These are phyloP conservation scores for Nectonema munidae DNA, from an alignment of 2,888 invertebrate species.

Conservation along the genomic window DNA sequence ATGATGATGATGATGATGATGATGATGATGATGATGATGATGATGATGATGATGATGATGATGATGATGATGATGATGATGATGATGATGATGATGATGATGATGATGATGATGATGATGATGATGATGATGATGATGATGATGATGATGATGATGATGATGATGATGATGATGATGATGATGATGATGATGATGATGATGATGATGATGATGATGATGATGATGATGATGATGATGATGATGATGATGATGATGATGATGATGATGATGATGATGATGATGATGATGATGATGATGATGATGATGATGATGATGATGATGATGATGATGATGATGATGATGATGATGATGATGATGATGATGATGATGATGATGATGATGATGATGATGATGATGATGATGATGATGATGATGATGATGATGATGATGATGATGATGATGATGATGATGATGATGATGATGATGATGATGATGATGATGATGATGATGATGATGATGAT, in stretches of 20 bases:
- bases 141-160: slow-evolving; percentile 5
- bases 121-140: slow-evolving; percentile 5
- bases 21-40: slow-evolving; percentile 5
- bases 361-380: slow-evolving; percentile 1
- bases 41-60: slow-evolving; percentile 5
- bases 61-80: slow-evolving; percentile 5
- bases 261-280: slow-evolving; percentile 1
- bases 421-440: slow-evolving; percentile 1
- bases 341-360: slow-evolving; percentile 5
- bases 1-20: slow-evolving; percentile 5
- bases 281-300: slow-evolving; percentile 5
- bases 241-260: slow-evolving; percentile 5
- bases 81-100: slow-evolving; percentile 5
- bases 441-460: slow-evolving; percentile 5
- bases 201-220: slow-evolving; percentile 5
- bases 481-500: slow-evolving; percentile 5
- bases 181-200: slow-evolving; percentile 5
- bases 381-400: slow-evolving; percentile 5
- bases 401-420: slow-evolving; percentile 1
- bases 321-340: slow-evolving; percentile 5
- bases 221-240: slow-evolving; percentile 5
- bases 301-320: not conserved
- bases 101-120: slow-evolving; percentile 5
- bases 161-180: slow-evolving; percentile 5
- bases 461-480: slow-evolving; percentile 5